Percentiles rank a stretch among this genome's conserved stretches.
Conservation (phyloP, 2,888 invertebrate genomes). For the Tuta absoluta region DNA sequence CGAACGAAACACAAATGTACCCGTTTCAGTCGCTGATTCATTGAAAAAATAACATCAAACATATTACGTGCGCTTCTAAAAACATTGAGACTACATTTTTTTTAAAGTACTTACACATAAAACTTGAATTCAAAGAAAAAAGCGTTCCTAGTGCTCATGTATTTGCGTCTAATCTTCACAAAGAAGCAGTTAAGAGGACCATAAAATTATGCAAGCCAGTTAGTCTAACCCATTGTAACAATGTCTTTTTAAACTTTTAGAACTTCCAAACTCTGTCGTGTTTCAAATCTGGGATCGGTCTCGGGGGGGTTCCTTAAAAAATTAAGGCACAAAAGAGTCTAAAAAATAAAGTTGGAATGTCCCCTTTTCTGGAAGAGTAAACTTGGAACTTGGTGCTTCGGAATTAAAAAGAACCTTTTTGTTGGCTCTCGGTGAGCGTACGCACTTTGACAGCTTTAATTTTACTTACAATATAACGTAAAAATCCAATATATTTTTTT, state of each 20-base stretch:
- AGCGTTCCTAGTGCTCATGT: background rate
- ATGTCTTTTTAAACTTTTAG: constrained; percentile 70
- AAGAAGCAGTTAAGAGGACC: constrained; percentile 29
- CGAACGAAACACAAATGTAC: too few relatives aligned
- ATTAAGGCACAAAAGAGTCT: constrained; percentile 71
- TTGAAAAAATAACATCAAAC: too few relatives aligned
- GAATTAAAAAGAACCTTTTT: constrained; percentile 57
- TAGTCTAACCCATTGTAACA: constrained; percentile 68
- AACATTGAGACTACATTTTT: too few relatives aligned
- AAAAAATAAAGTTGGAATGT: constrained; percentile 72
- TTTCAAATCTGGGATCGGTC: constrained; percentile 75
- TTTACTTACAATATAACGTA: background rate
- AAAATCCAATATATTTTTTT: background rate
- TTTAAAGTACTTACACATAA: too few relatives aligned
- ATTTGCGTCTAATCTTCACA: constrained; percentile 15
- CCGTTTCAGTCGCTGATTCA: too few relatives aligned
- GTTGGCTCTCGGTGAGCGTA: constrained; percentile 40
- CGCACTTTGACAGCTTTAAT: constrained; percentile 32
- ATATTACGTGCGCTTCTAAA: too few relatives aligned
- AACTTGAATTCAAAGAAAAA: background rate
- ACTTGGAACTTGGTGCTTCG: constrained; percentile 61
- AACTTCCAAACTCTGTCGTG: constrained; percentile 69
- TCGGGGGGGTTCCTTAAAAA: constrained; percentile 71
- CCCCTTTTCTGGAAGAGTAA: constrained; percentile 68
- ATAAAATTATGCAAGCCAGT: constrained; percentile 74